Evolutionary conservation across 1,140 invertebrate species (phyloP), one percentile per base, ranked within the genome.

Genomic region (Trigoniulus corallinus): DNA sequence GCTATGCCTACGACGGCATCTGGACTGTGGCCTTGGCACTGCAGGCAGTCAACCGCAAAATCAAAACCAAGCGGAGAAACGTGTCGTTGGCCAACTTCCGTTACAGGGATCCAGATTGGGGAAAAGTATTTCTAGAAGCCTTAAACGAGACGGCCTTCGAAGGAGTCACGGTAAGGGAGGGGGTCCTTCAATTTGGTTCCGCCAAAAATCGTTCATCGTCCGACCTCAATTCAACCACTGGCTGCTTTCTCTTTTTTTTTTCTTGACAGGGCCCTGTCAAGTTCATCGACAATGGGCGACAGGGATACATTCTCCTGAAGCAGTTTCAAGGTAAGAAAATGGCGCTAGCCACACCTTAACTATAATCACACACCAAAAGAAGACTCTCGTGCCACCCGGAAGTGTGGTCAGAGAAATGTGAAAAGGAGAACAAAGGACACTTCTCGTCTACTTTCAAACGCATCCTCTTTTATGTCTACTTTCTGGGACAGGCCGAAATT

Each of bases 1-100:
- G 91, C 1, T 97, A 96, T 64, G 92, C 92, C 13, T 96, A 96
- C 67, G 93, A 97, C 66, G 89, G 85, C 2, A 87, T 97, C 50
- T 97, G 93, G 93, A 87, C 91, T 1, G 87, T 94, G 48, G 91
- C 91, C 0, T 65, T 91, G 50, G 87, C 88, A 13, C 86, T 93
- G 50, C 82, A 92, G 57, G 80, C 82, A 54, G 87, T 91, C 26
- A 80, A 84, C 0, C 78, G 82, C 56, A 69, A 74, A 52, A 72
- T 81, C 47, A 65, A 37, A 27, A 18, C 3, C 3, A 13, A 7
- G 10, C n/a, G n/a, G n/a, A 3, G 22, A 7, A 20, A 40, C 20
- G 15, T 26, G 0, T 26, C 37, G 21, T 44, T 88, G 1, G 73
- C 74, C 15, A 80, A 84, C 64, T 91, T 91, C 64, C 74, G 78